Base-by-base conservation (phyloP, 1,140 invertebrate species). In the Leucophenga varia region DNA sequence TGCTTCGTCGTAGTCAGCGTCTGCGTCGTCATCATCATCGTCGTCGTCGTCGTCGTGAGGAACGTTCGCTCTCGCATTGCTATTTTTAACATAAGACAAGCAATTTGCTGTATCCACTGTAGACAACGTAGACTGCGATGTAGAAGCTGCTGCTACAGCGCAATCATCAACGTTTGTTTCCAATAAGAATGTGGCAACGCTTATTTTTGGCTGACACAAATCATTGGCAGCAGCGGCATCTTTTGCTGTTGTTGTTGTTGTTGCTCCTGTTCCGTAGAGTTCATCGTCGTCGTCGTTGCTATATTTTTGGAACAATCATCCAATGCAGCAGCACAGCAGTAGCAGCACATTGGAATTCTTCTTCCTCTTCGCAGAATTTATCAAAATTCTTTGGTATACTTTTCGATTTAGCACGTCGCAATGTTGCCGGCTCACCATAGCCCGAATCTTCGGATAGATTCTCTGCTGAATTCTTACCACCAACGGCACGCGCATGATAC, bases 371-470 rank as follows among this genome's bases (percentile, higher is more conserved):
- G 49, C 52, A 68, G 30, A 75, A 67, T 25, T 70, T 72, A 25
- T 73, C 63, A 46, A 78, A 76, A 65, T 78, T 78, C 54, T 69
- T 64, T 46, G 76, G 69, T 47, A 77, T 75, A 36, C 75, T 79
- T 51, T 68, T 76, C 32, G 72, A 76, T 57, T 78, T 78, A 38
- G 58, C 56, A 19, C 68, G 68, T 17, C 72, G 49, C 53, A 73
- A 61, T 41, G 64, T 73, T 38, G 79, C 75, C 46, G 81, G 79
- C 55, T 86, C 84, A 47, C 86, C 84, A 73, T 87, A 88, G 14
- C 86, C 86, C 50, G 85, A 87, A 72, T 88, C 86, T 61, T 88
- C 86, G 55, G 85, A 87, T 30, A 88, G 74, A 78, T 87, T 88
- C 60, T 88, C 86, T 2, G 80, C 80, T 19, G 86, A 87, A 55